Evolutionary conservation across 2,888 invertebrate species (phyloP), one percentile per base, ranked within the genome.

Genomic region (Xestia rhomboidea): DNA sequence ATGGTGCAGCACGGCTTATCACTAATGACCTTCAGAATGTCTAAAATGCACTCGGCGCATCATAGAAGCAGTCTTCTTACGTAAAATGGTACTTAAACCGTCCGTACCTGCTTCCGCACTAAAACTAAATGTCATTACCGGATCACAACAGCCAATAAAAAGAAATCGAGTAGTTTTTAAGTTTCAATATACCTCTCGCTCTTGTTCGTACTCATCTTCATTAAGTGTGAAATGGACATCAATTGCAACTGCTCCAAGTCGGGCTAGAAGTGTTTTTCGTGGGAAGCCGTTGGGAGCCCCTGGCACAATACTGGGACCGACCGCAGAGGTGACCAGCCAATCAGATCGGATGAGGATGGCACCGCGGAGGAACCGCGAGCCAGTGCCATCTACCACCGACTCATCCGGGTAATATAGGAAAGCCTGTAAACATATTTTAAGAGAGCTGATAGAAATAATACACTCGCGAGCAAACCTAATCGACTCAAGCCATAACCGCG

Each of bases 121-220:
- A 24, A 38, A 13, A 63, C 38, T 38, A 24, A 63, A 63, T 34
- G 21, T 21, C 54, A n/a, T n/a, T 13, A 54, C 13, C 27, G n/a
- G 11, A 4, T 54, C 4, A n/a, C n/a, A 54, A 51, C 49, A 24
- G 2, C 51, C 24, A 24, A 24, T 8, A 21, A 51, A 51, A 54
- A 51, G 0, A 30, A 30, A 60, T 6, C 24, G 41, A 46, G 10
- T 41, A 44, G 57, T 24, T 30, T 24, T 7, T n/a, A 60, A 38
- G 44, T 27, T 44, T 54, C 24, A 2, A 57, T 1, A 82, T 86
- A 96, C 96, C 93, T 96, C 96, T 70, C 94, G 90, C 80, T 96
- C 96, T 74, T 96, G 96, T 79, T 96, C 96, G 76, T 94, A 93
- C 76, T 96, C 96, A 73, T 96, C 96, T 86, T 96, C 96, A 82